Evolutionary conservation across 2,888 invertebrate genomes (phyloP).

Genomic region (Laothoe populi): DNA sequence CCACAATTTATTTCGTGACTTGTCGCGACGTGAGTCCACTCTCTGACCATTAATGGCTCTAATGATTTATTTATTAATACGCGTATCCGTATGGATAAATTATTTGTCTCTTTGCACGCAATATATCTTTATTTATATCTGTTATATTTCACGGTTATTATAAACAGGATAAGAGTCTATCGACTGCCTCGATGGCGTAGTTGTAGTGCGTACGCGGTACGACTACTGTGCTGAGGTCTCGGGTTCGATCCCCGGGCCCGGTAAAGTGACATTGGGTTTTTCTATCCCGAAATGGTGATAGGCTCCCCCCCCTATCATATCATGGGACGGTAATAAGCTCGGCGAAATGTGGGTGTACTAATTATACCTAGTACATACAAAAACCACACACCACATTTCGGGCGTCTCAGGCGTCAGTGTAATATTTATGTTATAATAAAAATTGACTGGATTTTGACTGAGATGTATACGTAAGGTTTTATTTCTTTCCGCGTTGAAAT

Average conservation of each 20-base stretch:
- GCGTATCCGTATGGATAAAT: neutral
- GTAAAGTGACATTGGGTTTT: too few relatives aligned
- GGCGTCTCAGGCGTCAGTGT: too few relatives aligned
- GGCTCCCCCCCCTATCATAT: too few relatives aligned
- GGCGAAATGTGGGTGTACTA: too few relatives aligned
- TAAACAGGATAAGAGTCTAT: neutral
- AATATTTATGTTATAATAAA: neutral
- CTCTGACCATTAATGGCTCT: constrained; percentile 14
- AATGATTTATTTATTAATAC: constrained; percentile 9
- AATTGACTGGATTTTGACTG: neutral
- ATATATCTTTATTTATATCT: neutral
- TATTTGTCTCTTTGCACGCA: constrained; percentile 1
- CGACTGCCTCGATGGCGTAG: too few relatives aligned
- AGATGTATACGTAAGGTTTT: constrained; percentile 1
- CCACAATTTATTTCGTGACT: constrained; percentile 27
- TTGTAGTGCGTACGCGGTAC: too few relatives aligned
- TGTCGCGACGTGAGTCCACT: neutral
- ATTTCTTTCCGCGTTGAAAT: neutral
- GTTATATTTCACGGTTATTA: neutral
- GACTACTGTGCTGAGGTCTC: too few relatives aligned
- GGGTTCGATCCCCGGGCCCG: too few relatives aligned
- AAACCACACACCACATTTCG: too few relatives aligned
- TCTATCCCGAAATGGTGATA: too few relatives aligned
- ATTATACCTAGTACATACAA: too few relatives aligned
- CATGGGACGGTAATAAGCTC: too few relatives aligned